Base-by-base conservation (phyloP, 2,888 invertebrate species). In the Ferdinandea cuprea region DNA sequence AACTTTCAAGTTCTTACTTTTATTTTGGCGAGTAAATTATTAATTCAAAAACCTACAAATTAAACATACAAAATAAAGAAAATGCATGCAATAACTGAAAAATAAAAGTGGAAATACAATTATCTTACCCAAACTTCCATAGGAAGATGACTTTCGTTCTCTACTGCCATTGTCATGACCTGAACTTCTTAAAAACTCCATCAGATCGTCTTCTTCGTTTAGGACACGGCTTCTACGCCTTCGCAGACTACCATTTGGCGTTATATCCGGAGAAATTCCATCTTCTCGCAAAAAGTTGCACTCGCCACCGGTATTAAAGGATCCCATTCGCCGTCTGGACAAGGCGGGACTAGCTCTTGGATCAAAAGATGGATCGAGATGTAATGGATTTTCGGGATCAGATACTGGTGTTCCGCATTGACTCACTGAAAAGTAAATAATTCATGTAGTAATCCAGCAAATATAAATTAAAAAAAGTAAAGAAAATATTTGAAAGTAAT, bases 241-340 rank as follows among this genome's bases (percentile, higher is more conserved):
- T 17, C 97, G 93, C 40, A 97, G 91, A 85, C 97, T 97, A 32
- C 97, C 97, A 85, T 96, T 97, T 11, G 97, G 97, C 3, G 97
- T 97, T 42, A 97, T 94, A 88, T 97, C 97, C 93, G 91, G 72
- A 35, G 91, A 91, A 66, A 88, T 86, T 5, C 89, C 89, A 80
- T 88, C 87, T 52, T 90, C 90, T 15, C 89, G 88, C 56, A 88
- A 85, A 50, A 89, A 87, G 78, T 81, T 88, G 0, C 86, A 85
- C 56, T 91, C 90, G 25, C 87, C 87, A 52, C 87, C 88, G n/a
- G 92, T 93, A 71, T 93, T 93, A 86, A 93, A 94, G 0, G 95
- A 95, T 21, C 95, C 95, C 85, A 95, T 90, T 71, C 95, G 91
- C 74, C 94, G 92, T 84, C 95, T 91, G 3, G 93, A 92, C 32